Evolutionary conservation across 1,140 invertebrate genomes (phyloP).

Genomic region (Lepidurus apus): DNA sequence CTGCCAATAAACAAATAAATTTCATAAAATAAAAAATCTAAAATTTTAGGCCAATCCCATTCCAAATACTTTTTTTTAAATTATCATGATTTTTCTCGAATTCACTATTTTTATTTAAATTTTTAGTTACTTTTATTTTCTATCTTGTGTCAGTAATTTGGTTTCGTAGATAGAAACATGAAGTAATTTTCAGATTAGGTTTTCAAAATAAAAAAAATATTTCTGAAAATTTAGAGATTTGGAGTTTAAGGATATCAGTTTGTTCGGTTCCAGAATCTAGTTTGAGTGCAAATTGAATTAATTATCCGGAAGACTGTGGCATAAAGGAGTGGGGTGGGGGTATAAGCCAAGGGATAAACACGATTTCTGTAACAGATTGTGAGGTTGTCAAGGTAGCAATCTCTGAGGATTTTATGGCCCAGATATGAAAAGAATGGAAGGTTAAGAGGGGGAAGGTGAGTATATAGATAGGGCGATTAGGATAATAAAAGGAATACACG

Average conservation of each 20-base stretch:
- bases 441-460: neutral
- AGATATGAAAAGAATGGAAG: neutral
- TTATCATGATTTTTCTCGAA: too few relatives aligned
- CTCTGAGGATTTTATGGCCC: neutral
- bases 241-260: neutral
- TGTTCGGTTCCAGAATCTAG: neutral
- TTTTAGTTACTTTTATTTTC: too few relatives aligned
- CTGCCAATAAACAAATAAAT: conserved; percentile 48
- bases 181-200: too few relatives aligned
- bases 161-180: too few relatives aligned
- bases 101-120: too few relatives aligned
- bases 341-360: neutral
- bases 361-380: conserved; percentile 10
- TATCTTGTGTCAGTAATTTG: too few relatives aligned
- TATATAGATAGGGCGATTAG: neutral
- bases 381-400: conserved; percentile 13
- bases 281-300: neutral
- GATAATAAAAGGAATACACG: conserved; percentile 27
- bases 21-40: neutral
- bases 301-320: neutral
- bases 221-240: neutral
- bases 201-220: neutral
- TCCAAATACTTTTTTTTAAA: too few relatives aligned
- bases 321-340: neutral
- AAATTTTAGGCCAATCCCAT: too few relatives aligned